Evolutionary conservation across 2,113 vertebrate genomes (phyloP).

Genomic region (Ctenodactylus gundi): DNA sequence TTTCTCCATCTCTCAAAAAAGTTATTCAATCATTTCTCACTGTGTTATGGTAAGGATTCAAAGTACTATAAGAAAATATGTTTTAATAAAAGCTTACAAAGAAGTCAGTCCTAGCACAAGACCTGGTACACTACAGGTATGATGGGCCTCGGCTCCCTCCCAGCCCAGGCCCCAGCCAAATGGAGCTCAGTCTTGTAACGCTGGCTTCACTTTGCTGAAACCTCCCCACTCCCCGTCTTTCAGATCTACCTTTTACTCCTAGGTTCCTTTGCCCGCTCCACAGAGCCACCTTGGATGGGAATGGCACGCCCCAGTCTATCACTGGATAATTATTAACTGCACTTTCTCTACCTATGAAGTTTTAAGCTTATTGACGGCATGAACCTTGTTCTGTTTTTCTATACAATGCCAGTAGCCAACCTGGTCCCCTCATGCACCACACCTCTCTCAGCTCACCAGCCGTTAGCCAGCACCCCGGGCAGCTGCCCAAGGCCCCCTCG

Average conservation of each 20-base stretch:
- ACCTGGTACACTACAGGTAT: neutral
- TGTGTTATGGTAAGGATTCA: neutral
- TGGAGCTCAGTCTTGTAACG: neutral
- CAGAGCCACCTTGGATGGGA: neutral
- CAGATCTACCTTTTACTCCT: neutral
- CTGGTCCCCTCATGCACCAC: neutral
- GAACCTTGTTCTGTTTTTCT: neutral
- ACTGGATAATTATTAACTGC: neutral
- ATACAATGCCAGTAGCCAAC: neutral
- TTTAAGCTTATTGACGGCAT: neutral
- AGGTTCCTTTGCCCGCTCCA: neutral
- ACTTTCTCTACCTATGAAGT: neutral
- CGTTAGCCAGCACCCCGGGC: neutral
- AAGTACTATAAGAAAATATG: neutral
- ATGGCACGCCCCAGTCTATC: neutral
- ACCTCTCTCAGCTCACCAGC: neutral
- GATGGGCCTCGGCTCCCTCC: neutral
- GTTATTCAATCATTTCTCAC: neutral
- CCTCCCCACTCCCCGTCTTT: no score
- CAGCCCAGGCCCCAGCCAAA: neutral
- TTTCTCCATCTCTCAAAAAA: neutral
- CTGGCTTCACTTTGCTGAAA: neutral
- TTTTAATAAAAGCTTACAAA: neutral
- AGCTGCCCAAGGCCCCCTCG: neutral
- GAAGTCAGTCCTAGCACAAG: neutral